These are phyloP conservation scores for Sphaeridia pumilis DNA, from an alignment of 2,888 invertebrate genomes.

Conservation along the genomic window DNA sequence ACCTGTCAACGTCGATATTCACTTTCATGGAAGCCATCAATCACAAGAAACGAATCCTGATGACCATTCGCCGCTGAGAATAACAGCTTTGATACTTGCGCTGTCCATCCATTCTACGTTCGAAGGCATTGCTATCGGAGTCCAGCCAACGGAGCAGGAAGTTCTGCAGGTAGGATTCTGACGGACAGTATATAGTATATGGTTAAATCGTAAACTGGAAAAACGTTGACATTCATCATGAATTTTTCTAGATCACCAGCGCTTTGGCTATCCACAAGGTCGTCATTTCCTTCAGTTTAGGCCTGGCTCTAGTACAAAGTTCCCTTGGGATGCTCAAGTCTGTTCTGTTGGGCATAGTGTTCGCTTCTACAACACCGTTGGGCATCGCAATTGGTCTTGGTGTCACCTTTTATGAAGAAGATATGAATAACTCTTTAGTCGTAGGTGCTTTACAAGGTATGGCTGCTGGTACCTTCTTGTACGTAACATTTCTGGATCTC, in stretches of 20 bases:
- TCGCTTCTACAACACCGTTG: conserved; percentile 27
- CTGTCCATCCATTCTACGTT: conserved; percentile 32
- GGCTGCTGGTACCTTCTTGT: conserved; percentile 35
- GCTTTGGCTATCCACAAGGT: conserved; percentile 33
- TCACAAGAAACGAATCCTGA: not conserved
- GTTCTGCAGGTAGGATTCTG: conserved; percentile 28
- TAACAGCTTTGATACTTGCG: conserved; percentile 31
- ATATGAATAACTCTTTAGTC: conserved; percentile 24
- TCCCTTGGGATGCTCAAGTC: conserved; percentile 24
- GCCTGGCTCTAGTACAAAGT: conserved; percentile 29
- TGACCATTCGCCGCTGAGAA: conserved; percentile 20
- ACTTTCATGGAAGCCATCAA: conserved; percentile 1
- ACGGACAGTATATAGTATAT: not conserved
- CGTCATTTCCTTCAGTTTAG: conserved; percentile 32
- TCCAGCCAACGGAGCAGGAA: conserved; percentile 29
- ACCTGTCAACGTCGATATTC: conserved; percentile 12
- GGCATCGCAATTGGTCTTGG: conserved; percentile 30
- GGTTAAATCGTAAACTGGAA: not conserved
- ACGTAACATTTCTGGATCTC: conserved; percentile 33
- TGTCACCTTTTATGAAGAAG: conserved; percentile 22
- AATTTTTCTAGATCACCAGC: conserved; percentile 29
- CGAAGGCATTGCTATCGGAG: conserved; percentile 35
- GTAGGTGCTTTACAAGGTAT: conserved; percentile 33
- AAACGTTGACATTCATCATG: not conserved
- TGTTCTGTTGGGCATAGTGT: conserved; percentile 19